Conservation (phyloP, 1,140 invertebrate genomes). For the Drosophila ananassae region DNA sequence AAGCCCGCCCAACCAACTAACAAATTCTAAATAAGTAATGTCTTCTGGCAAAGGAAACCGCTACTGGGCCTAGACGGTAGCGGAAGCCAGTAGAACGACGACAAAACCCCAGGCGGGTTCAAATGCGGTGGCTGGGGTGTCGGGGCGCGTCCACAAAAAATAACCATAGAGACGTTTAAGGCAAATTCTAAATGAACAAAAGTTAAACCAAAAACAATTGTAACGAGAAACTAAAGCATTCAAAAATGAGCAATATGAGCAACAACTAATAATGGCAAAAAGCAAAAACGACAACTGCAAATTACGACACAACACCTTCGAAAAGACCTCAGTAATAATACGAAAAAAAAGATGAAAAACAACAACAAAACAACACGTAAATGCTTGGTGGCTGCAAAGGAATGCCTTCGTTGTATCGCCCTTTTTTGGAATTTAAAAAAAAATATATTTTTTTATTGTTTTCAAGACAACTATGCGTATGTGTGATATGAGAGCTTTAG, state of each 20-base stretch:
- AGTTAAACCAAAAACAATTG: slow-evolving; percentile 80
- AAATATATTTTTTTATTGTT: neutral
- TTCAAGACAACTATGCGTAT: neutral
- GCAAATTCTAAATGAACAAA: slow-evolving; percentile 82
- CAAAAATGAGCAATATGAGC: slow-evolving; percentile 76
- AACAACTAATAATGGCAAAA: slow-evolving; percentile 83
- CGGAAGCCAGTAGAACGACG: neutral
- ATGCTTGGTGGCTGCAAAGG: slow-evolving; percentile 72
- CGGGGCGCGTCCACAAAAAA: slow-evolving; percentile 73
- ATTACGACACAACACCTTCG: slow-evolving; percentile 83
- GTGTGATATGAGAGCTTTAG: too few species aligned
- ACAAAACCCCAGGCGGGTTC: slow-evolving; percentile 12
- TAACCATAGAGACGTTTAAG: slow-evolving; percentile 82
- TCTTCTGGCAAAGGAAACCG: neutral
- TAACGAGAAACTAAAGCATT: slow-evolving; percentile 73
- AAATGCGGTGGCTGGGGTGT: slow-evolving; percentile 17
- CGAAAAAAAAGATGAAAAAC: slow-evolving; percentile 18
- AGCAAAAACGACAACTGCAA: slow-evolving; percentile 78
- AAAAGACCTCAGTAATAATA: slow-evolving; percentile 78
- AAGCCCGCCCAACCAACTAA: neutral
- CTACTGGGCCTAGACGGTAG: neutral
- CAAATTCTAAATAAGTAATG: slow-evolving; percentile 1
- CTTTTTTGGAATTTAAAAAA: slow-evolving; percentile 50
- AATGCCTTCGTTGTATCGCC: slow-evolving; percentile 76
- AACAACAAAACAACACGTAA: slow-evolving; percentile 52